Percentiles rank a stretch among this genome's conserved stretches.
Evolutionary conservation across 2,113 vertebrate species (phyloP).

Genomic region (Porphyrio hochstetteri): DNA sequence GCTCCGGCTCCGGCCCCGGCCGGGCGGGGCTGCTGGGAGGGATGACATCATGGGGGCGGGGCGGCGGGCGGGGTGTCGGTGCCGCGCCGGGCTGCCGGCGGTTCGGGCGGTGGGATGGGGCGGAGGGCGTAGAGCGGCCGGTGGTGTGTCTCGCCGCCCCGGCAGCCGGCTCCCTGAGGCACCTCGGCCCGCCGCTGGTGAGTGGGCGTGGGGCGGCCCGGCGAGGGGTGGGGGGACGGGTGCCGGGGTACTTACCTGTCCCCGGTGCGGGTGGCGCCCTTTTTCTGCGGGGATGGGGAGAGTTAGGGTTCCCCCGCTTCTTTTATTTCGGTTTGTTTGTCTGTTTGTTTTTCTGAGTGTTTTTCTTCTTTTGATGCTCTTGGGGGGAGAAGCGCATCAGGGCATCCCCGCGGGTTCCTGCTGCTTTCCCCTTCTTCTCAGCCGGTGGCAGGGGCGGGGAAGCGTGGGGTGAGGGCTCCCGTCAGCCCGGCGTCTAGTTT

Average conservation of each 20-base stretch:
- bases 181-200: neutral
- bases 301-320: no score
- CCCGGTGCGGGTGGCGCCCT: no score
- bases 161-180: neutral
- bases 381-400: neutral
- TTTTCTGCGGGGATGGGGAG: neutral
- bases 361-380: neutral
- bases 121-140: neutral
- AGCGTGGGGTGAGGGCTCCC: neutral
- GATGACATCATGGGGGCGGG: constrained; percentile 71
- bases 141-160: neutral
- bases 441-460: neutral
- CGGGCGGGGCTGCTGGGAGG: neutral
- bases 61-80: neutral
- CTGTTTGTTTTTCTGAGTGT: no score
- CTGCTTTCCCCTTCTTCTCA: no score
- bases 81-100: neutral
- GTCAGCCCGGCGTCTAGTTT: rapidly evolving
- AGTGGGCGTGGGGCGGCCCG: neutral
- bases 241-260: neutral
- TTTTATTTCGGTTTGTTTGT: neutral
- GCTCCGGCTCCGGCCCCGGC: neutral
- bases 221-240: neutral
- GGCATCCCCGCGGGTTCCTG: neutral
- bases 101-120: neutral